Base-by-base conservation (phyloP, 1,140 invertebrate species). In the Trichonephila clavata region DNA sequence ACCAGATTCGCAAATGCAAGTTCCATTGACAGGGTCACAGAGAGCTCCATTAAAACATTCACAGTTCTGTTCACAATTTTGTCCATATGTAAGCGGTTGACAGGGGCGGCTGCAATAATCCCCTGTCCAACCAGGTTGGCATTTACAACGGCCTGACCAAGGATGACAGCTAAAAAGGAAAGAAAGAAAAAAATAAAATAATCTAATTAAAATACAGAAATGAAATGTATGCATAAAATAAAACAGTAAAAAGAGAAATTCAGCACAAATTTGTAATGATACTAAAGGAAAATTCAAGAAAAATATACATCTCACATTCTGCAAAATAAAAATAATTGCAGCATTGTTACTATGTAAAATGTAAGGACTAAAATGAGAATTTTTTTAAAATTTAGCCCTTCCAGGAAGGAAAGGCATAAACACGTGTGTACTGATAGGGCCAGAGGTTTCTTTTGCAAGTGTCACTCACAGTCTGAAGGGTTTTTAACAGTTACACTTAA, bases 101-200 rank as follows among this genome's bases (percentile, higher is more conserved):
- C 98, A 99, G 60, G 98, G 97, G 6, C 98, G 96, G 27, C 96
- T 96, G 95, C 98, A 99, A 61, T 97, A 96, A 59, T 97, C 96
- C n/a, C 98, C 98, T 95, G 97, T 97, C 98, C 98, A 99, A 8
- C 99, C 99, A 21, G 98, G 96, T 94, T 97, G 97, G 95, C 99
- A 99, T 21, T 97, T 96, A 95, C 99, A 99, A 80, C 97, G 96
- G 0, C 99, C 99, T 63, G 97, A 97, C 97, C 97, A 97, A 5
- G 98, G 97, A 96, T 99, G 98, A 95, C 98, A 99, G 93, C 97
- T 97, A 59, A 92, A 68, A 59, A 10, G 43, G 95, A 95, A 93
- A 14, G 60, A 18, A 61, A 61, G 21, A n/a, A 18, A 43, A n/a
- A 27, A 21, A 92, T 32, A 1, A 43, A 4, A 50, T 50, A 13